A percentile compares a stretch with the other conserved stretches of the same genome.
These are phyloP conservation scores for Syrmaticus mikado DNA, from an alignment of 2,113 vertebrate genomes.

Conservation along the genomic window DNA sequence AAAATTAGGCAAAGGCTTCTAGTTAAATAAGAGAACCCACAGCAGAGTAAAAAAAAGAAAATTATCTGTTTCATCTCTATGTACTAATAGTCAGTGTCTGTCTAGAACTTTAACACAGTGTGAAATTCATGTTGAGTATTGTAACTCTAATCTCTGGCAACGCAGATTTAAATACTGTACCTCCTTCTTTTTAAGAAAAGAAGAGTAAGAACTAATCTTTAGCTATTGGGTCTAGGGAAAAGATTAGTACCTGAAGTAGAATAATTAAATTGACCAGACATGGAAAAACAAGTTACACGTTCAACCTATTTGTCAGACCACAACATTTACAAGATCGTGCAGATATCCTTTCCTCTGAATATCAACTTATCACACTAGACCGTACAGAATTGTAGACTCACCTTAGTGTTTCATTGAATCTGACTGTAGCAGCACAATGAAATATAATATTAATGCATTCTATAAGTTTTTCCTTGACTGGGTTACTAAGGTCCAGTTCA, in stretches of 20 bases:
- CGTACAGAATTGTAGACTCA: conserved; percentile 71
- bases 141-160: not conserved
- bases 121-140: accelerated
- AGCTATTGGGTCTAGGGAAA: not conserved
- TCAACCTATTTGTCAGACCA: not conserved
- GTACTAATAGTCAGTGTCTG: not conserved
- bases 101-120: not conserved
- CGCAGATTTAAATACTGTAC: not conserved
- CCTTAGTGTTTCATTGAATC: conserved; percentile 97
- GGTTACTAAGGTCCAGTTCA: conserved; percentile 87
- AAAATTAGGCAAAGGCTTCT: not conserved
- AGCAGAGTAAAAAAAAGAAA: not conserved
- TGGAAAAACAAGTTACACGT: not conserved
- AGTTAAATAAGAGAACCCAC: not conserved
- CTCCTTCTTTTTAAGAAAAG: not conserved
- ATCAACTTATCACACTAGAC: not conserved
- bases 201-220: not conserved
- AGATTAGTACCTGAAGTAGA: not conserved
- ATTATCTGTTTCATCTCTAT: not conserved
- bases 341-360: not conserved
- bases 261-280: not conserved
- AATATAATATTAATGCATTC: conserved; percentile 89
- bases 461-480: conserved; percentile 84
- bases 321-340: not conserved
- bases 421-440: conserved; percentile 96